Conservation (phyloP, 35 echinoderm and acorn worm genomes). For the Heliocidaris tuberculata region DNA sequence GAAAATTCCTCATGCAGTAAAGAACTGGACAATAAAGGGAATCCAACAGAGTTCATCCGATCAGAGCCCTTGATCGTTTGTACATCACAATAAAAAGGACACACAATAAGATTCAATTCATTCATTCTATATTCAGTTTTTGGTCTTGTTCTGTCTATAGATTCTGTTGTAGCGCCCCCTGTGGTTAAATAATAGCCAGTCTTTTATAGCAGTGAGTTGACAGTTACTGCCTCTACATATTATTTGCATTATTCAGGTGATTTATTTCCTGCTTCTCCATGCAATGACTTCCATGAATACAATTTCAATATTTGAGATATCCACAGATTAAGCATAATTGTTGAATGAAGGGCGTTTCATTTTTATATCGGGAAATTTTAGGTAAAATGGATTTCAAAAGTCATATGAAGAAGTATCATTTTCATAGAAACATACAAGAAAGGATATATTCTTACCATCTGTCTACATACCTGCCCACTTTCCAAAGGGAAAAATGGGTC, state of each 20-base stretch:
- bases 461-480: too few relatives aligned
- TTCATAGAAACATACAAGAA: too few relatives aligned
- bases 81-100: too few relatives aligned
- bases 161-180: not conserved
- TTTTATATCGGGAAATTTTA: not conserved
- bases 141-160: not conserved
- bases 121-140: not conserved
- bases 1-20: not conserved
- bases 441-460: too few relatives aligned
- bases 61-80: not conserved
- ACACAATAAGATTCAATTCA: too few relatives aligned
- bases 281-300: not conserved
- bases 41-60: not conserved
- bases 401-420: too few relatives aligned
- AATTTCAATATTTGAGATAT: not conserved
- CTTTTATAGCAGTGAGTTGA: not conserved
- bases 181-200: not conserved
- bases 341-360: not conserved
- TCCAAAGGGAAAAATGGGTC: too few relatives aligned
- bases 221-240: too few relatives aligned
- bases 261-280: not conserved
- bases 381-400: not conserved
- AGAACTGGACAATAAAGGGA: not conserved
- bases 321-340: not conserved
- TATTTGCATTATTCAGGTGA: not conserved